phyloP scores from a whole-genome alignment of 2,113 vertebrate genomes.

The Isurus oxyrinchus region DNA sequence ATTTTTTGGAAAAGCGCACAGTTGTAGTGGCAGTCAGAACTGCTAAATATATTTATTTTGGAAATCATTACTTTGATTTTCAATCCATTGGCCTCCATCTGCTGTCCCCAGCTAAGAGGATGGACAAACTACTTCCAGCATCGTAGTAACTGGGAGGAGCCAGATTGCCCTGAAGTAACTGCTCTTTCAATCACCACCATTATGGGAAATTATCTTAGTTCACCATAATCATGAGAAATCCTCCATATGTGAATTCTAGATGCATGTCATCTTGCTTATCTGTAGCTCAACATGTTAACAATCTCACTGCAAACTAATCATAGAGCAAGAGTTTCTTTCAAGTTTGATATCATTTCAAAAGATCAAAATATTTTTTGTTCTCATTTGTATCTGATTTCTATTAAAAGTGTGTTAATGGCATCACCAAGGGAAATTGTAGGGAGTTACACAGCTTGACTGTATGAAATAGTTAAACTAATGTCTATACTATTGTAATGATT shows the following conservation, averaged over 20 bases:
- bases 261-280: neutral
- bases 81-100: neutral
- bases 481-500: neutral
- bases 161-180: neutral
- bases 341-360: neutral
- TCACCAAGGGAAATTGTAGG: neutral
- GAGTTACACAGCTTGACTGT: neutral
- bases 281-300: neutral
- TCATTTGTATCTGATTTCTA: neutral
- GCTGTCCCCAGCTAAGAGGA: neutral
- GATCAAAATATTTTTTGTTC: neutral
- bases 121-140: neutral
- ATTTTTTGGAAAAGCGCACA: too few species aligned
- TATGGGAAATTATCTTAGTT: neutral
- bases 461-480: neutral
- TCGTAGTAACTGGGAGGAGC: neutral
- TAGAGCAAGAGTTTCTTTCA: neutral
- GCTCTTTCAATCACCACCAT: neutral
- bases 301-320: neutral
- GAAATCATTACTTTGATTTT: neutral
- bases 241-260: neutral
- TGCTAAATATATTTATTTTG: too few species aligned
- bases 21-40: too few species aligned
- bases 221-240: neutral
- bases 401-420: neutral